Conservation (phyloP, 1,140 invertebrate species). For the Leptestheria dahalacensis region DNA sequence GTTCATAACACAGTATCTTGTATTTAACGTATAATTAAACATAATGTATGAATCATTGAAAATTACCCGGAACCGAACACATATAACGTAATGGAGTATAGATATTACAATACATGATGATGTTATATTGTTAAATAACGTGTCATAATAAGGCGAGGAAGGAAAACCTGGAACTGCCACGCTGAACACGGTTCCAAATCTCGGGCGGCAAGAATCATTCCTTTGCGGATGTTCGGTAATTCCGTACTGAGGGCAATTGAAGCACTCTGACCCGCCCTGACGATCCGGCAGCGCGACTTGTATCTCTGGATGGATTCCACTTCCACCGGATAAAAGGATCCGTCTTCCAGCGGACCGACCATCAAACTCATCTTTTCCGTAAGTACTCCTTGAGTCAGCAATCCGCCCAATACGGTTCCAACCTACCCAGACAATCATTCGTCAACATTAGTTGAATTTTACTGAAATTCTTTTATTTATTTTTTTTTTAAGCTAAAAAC, state of each 20-base stretch:
- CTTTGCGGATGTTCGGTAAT: conserved; percentile 50
- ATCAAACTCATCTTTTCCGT: conserved; percentile 63
- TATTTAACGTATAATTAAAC: too few relatives aligned
- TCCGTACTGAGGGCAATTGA: conserved; percentile 60
- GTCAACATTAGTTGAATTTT: too few relatives aligned
- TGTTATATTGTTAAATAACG: too few relatives aligned
- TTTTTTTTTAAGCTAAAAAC: too few relatives aligned
- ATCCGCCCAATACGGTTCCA: conserved; percentile 64
- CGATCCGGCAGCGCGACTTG: conserved; percentile 68
- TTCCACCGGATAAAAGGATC: conserved; percentile 57
- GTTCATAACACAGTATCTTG: too few relatives aligned
- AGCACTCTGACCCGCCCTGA: conserved; percentile 79
- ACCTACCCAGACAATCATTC: too few relatives aligned
- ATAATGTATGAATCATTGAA: too few relatives aligned
- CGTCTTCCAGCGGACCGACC: conserved; percentile 69
- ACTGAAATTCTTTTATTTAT: too few relatives aligned
- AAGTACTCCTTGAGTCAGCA: conserved; percentile 65
- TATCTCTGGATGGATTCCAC: conserved; percentile 80
- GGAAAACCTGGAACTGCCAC: conserved; percentile 20
- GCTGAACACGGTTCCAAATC: conserved; percentile 16
- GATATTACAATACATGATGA: too few relatives aligned
- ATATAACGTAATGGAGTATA: too few relatives aligned
- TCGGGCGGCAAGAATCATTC: conserved; percentile 41
- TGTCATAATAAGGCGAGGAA: too few relatives aligned
- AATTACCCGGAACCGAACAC: too few relatives aligned